Conservation (phyloP, 2,888 invertebrate species). For the Synanthedon formicaeformis region DNA sequence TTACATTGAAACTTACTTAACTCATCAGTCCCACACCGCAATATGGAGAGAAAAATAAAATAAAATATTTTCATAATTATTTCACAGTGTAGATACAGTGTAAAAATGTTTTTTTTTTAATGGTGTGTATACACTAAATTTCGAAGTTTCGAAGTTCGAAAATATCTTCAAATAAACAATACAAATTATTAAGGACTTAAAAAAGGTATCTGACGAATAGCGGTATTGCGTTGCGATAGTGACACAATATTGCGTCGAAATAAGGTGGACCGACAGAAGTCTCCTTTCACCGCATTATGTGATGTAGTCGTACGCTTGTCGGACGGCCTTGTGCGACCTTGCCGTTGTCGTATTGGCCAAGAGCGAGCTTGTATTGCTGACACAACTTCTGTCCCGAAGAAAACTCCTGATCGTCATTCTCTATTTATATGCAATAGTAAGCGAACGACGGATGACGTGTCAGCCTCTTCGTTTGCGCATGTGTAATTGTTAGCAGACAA, state of each 20-base stretch:
- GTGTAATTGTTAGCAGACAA: background rate
- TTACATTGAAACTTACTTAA: no score
- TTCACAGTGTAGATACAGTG: no score
- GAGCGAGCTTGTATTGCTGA: slow-evolving; percentile 1
- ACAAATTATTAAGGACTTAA: no score
- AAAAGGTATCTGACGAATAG: no score
- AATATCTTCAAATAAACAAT: no score
- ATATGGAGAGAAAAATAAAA: no score
- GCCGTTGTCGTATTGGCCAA: slow-evolving; percentile 8
- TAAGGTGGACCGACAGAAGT: background rate
- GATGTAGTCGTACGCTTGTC: slow-evolving; percentile 2
- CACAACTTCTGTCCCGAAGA: slow-evolving; percentile 1
- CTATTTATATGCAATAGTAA: background rate
- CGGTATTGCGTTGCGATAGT: no score
- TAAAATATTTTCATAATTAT: no score
- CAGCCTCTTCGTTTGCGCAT: background rate
- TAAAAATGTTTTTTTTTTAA: no score
- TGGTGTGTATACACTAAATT: no score
- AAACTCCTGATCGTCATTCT: background rate
- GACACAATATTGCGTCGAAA: background rate
- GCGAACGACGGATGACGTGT: background rate
- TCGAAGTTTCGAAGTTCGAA: no score
- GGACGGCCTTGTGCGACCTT: slow-evolving; percentile 30
- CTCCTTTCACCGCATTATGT: background rate
- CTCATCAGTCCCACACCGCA: no score